These are phyloP conservation scores for Coregonus suidteri DNA, from an alignment of 2,797 vertebrate species.

Conservation along the genomic window DNA sequence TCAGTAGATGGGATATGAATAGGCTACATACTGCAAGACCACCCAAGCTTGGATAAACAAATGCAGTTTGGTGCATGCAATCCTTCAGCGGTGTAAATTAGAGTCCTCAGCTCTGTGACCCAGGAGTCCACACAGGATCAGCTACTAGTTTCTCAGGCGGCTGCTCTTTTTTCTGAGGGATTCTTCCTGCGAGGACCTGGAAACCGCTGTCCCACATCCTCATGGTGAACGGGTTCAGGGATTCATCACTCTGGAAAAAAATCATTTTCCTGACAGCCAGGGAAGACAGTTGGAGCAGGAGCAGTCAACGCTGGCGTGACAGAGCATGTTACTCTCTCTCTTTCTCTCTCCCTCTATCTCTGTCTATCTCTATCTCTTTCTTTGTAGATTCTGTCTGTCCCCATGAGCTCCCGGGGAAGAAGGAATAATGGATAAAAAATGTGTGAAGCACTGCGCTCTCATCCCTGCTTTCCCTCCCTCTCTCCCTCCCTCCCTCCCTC, in stretches of 20 bases:
- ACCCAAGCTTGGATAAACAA: background rate
- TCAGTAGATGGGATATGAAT: background rate
- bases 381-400: background rate
- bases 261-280: constrained; percentile 62
- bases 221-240: constrained; percentile 71
- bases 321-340: constrained; percentile 64
- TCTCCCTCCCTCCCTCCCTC: background rate
- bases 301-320: constrained; percentile 65
- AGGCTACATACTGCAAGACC: background rate
- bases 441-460: constrained; percentile 14
- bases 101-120: constrained; percentile 26
- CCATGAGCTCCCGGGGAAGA: background rate
- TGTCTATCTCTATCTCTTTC: constrained; percentile 39
- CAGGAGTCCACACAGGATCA: constrained; percentile 57
- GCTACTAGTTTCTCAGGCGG: constrained; percentile 51
- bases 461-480: constrained; percentile 36
- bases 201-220: constrained; percentile 75
- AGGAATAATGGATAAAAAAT: background rate
- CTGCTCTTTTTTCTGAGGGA: constrained; percentile 67
- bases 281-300: constrained; percentile 46
- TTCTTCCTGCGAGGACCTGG: constrained; percentile 74
- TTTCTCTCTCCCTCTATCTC: constrained; percentile 1
- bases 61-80: background rate
- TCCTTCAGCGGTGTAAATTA: background rate
- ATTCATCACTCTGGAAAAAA: constrained; percentile 67